These are phyloP conservation scores for Sitta carolinensis DNA, from an alignment of 2,797 vertebrate genomes.

Conservation along the genomic window DNA sequence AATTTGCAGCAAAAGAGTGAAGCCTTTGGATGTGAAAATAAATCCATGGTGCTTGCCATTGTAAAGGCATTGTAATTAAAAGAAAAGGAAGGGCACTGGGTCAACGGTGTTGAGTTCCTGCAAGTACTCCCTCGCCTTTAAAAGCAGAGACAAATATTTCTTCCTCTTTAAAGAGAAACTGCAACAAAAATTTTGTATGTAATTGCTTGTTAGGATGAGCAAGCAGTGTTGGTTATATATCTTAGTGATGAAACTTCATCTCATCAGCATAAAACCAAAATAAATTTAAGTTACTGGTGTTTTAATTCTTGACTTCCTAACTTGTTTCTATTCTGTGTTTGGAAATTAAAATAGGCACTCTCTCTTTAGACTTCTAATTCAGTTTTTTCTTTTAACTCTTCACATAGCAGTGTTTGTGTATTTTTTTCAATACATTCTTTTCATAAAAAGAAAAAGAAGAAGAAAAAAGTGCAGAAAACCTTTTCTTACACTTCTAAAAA, in stretches of 20 bases:
- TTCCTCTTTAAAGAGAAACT: background rate
- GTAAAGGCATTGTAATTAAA: background rate
- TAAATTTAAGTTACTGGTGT: background rate
- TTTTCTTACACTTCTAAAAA: background rate
- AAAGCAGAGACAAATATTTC: background rate
- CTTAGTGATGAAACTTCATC: background rate
- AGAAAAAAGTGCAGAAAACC: background rate
- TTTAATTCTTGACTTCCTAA: background rate
- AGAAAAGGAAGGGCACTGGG: background rate
- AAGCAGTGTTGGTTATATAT: background rate
- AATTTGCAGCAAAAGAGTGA: background rate
- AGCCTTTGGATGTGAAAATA: background rate
- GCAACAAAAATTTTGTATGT: background rate
- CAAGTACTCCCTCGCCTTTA: background rate
- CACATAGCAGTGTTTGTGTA: background rate
- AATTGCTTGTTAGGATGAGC: background rate
- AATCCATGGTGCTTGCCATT: background rate
- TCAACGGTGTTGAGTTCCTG: background rate
- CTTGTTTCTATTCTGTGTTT: background rate
- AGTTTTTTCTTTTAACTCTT: background rate
- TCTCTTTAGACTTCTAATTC: background rate
- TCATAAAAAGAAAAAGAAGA: background rate
- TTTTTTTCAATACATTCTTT: background rate
- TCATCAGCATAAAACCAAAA: background rate
- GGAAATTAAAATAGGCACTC: background rate